These are phyloP conservation scores for Tipula vernalis DNA, from an alignment of 2,888 invertebrate genomes.

Conservation along the genomic window DNA sequence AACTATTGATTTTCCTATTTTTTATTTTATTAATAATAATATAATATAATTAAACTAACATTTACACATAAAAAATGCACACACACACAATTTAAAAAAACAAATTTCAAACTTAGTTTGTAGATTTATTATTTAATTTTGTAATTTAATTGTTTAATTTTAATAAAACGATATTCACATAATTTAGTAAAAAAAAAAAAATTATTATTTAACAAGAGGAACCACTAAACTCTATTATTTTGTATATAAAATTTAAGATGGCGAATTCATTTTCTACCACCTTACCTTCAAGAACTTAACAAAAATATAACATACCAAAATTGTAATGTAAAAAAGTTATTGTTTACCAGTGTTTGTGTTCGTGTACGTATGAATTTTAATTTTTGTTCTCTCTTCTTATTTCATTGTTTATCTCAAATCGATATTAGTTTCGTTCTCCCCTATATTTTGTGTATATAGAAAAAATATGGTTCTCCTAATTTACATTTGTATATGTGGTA, in stretches of 20 bases:
- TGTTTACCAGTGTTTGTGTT: not conserved
- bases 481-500: not conserved
- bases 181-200: not conserved
- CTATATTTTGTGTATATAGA: not conserved
- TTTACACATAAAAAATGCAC: not conserved
- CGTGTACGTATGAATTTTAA: not conserved
- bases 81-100: not conserved
- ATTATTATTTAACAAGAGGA: not conserved
- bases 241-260: not conserved
- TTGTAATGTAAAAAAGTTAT: not conserved
- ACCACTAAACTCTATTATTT: not conserved
- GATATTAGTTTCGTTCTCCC: not conserved
- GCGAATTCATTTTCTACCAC: not conserved
- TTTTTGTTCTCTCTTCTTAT: not conserved
- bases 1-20: not conserved
- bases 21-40: not conserved
- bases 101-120: not conserved
- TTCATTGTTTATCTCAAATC: not conserved
- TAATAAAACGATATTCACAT: not conserved
- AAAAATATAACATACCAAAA: not conserved
- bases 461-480: not conserved
- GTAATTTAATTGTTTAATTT: not conserved
- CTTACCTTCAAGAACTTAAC: constrained; percentile 4
- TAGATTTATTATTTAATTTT: not conserved
- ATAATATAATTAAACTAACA: not conserved